Base-by-base conservation (phyloP, 1,140 invertebrate species). In the Hypothenemus hampei region DNA sequence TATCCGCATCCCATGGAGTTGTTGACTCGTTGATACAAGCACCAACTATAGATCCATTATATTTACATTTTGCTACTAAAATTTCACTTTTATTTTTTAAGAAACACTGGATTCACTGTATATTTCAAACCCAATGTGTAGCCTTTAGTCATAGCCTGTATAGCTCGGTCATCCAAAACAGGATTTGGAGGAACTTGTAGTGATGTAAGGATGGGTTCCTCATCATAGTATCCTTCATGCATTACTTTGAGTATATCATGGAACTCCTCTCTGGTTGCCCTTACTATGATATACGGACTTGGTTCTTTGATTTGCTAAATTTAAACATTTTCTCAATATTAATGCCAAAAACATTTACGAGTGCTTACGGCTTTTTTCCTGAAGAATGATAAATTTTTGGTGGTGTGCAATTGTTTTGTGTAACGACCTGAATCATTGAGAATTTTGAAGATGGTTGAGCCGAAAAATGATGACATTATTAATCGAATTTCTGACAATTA, bases 21-120 rank as follows among this genome's bases (percentile, higher is more conserved):
- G 54, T 60, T 4, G 67, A 62, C 23, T 55, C 59, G 48, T 76
- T 77, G n/a, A 77, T 57, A 0, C 66, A 69, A 0, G 68, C 73
- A 13, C 73, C 75, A 4, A 74, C 60, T 15, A 77, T 62, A 15
- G 67, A 64, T 8, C 67, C 68, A 18, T 71, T 61, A 37, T 69
- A 64, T 33, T 62, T 65, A 52, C 72, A 68, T 61, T 69, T 70
- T 2, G 68, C 71, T 22, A 76, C 70, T 57, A 23, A 22, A 75
- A 43, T 15, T 46, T 36, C 29, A 49, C 13, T 4, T 16, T 26
- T 4, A 31, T 50, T 39, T 50, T 40, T 23, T 26, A 31, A 20
- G 22, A 31, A 1, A 52, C 15, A 24, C n/a, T 35, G 31, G 15
- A 18, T 3, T 15, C 4, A 5, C 15, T 8, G 8, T 41, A 41